These are phyloP conservation scores for Drosophila erecta DNA, from an alignment of 1,140 invertebrate species.

Conservation along the genomic window DNA sequence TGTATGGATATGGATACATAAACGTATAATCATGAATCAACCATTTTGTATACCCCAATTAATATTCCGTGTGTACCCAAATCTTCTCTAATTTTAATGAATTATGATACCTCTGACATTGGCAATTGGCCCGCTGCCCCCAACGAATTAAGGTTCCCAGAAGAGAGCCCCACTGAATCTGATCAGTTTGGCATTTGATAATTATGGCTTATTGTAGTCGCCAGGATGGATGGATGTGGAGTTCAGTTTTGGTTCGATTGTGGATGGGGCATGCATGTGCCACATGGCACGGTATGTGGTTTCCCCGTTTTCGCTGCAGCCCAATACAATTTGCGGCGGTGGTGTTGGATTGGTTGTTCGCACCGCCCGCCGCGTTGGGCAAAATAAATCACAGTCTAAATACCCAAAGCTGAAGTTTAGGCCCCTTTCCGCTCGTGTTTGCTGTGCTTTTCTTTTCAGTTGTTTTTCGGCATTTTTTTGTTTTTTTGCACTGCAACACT, in stretches of 20 bases:
- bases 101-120: constrained; percentile 45
- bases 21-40: constrained; percentile 5
- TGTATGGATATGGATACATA: not conserved
- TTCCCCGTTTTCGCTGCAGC: constrained; percentile 24
- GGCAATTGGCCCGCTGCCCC: constrained; percentile 28
- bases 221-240: constrained; percentile 28
- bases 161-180: constrained; percentile 23
- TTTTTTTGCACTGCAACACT: constrained; percentile 78
- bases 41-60: constrained; percentile 38
- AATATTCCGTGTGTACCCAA: constrained; percentile 18
- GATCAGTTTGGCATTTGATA: constrained; percentile 74
- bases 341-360: constrained; percentile 28
- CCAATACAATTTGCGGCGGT: constrained; percentile 44
- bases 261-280: constrained; percentile 22
- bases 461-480: constrained; percentile 13
- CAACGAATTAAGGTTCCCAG: constrained; percentile 22
- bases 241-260: constrained; percentile 9
- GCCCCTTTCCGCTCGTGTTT: constrained; percentile 49
- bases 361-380: constrained; percentile 68
- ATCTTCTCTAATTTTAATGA: constrained; percentile 39
- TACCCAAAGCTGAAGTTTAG: constrained; percentile 78
- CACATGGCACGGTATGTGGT: constrained; percentile 41
- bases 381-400: constrained; percentile 81
- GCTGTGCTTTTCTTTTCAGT: constrained; percentile 17
- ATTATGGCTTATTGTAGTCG: constrained; percentile 79